Percentiles rank a stretch among this genome's conserved stretches.
Conservation (phyloP, 2,113 vertebrate species). For the Marcusenius ussheri region DNA sequence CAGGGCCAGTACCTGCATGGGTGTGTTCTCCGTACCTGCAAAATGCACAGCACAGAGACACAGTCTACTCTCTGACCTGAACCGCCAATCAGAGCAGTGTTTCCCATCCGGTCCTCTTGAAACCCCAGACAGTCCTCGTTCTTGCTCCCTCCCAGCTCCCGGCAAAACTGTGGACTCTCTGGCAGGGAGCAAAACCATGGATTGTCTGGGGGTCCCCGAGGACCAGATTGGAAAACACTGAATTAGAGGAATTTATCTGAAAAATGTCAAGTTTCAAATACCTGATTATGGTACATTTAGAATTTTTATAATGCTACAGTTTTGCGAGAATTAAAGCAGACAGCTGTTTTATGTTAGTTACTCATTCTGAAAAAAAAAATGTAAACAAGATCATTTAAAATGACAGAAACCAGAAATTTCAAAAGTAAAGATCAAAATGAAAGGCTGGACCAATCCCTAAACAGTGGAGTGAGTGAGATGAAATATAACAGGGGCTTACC, state of each 20-base stretch:
- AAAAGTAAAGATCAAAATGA: not conserved
- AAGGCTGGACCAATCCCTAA: not conserved
- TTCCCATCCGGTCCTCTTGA: not conserved
- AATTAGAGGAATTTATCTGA: not conserved
- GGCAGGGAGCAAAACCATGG: not conserved
- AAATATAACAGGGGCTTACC: slow-evolving; percentile 53
- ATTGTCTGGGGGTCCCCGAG: not conserved
- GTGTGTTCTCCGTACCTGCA: slow-evolving; percentile 80
- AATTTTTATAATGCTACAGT: not conserved
- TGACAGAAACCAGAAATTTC: not conserved
- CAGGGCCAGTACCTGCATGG: slow-evolving; percentile 76
- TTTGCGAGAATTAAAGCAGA: not conserved
- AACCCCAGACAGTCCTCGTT: not conserved
- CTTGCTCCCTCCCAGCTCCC: not conserved
- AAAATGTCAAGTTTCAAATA: not conserved
- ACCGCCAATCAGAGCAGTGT: not conserved
- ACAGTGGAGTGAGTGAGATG: not conserved
- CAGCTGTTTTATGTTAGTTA: not conserved
- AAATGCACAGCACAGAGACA: slow-evolving; percentile 11
- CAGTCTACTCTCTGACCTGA: not conserved
- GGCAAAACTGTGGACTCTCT: not conserved
- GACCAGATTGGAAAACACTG: not conserved
- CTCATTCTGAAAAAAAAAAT: not conserved
- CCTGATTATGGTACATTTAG: not conserved
- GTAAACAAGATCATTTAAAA: not conserved